A percentile compares a stretch with the other conserved stretches of the same genome.
Conservation (phyloP, 2,888 invertebrate genomes). For the Mellilla xanthometata region DNA sequence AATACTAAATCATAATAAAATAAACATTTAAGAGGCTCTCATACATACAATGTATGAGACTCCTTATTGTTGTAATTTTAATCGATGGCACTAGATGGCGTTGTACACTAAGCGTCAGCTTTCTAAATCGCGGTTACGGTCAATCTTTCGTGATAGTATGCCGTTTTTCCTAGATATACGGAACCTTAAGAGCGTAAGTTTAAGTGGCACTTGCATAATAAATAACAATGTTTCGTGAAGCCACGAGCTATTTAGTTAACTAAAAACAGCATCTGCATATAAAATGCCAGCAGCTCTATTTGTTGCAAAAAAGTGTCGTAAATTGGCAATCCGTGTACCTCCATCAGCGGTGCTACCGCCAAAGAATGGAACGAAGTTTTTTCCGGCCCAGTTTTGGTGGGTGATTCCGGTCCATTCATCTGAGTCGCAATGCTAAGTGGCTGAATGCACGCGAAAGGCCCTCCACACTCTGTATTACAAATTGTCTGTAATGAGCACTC, state of each 20-base stretch:
- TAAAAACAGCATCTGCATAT: background rate
- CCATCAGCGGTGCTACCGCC: constrained; percentile 2
- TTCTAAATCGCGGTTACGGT: too few species aligned
- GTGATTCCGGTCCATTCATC: constrained; percentile 20
- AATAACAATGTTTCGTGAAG: too few species aligned
- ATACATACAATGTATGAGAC: too few species aligned
- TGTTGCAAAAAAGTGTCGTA: constrained; percentile 2
- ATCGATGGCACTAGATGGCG: too few species aligned
- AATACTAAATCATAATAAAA: too few species aligned
- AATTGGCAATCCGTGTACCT: constrained; percentile 7
- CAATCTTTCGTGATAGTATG: too few species aligned
- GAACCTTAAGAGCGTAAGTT: too few species aligned
- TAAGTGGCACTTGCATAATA: too few species aligned
- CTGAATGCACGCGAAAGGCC: background rate
- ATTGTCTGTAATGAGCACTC: constrained; percentile 6
- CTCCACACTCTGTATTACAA: constrained; percentile 2
- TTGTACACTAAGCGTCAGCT: too few species aligned
- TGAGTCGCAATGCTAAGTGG: background rate
- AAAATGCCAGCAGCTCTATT: background rate
- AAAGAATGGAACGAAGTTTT: constrained; percentile 12
- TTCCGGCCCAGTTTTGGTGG: constrained; percentile 14
- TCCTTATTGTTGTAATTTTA: too few species aligned
- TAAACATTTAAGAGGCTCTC: too few species aligned
- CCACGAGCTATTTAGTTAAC: background rate
- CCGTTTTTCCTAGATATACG: too few species aligned